A percentile compares a stretch with the other conserved stretches of the same genome.
Conservation (phyloP, 2,113 vertebrate genomes). For the Girardinichthys multiradiatus region DNA sequence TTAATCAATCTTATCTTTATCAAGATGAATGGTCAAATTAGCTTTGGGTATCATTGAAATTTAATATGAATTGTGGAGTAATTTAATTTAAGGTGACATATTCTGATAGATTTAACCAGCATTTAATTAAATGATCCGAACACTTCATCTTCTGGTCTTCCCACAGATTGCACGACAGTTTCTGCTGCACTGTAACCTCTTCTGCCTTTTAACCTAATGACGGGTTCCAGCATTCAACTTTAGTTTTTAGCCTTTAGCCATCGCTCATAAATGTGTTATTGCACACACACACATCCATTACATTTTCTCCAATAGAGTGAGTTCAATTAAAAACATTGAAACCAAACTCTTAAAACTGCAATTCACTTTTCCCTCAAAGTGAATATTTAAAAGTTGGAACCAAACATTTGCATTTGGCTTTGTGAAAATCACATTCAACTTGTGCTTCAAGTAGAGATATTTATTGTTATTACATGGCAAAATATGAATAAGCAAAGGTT, state of each 20-base stretch:
- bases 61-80: background rate
- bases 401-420: background rate
- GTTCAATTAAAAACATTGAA: background rate
- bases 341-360: background rate
- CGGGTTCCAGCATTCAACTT: background rate
- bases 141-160: background rate
- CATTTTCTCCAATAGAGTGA: too few relatives aligned
- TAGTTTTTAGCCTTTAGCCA: background rate
- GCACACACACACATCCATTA: background rate
- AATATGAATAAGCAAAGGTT: background rate
- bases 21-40: background rate
- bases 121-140: too few relatives aligned
- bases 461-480: constrained; percentile 2
- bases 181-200: background rate
- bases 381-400: background rate
- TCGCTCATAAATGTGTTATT: background rate
- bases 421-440: background rate
- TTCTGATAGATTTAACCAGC: background rate
- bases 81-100: background rate
- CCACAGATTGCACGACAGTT: background rate
- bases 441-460: background rate
- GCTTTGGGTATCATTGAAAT: background rate
- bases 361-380: background rate
- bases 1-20: background rate
- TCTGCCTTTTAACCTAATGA: background rate